A percentile compares a stretch with the other conserved stretches of the same genome.
Evolutionary conservation across 2,888 invertebrate species (phyloP).

Genomic region (Acanthoscelides obtectus): DNA sequence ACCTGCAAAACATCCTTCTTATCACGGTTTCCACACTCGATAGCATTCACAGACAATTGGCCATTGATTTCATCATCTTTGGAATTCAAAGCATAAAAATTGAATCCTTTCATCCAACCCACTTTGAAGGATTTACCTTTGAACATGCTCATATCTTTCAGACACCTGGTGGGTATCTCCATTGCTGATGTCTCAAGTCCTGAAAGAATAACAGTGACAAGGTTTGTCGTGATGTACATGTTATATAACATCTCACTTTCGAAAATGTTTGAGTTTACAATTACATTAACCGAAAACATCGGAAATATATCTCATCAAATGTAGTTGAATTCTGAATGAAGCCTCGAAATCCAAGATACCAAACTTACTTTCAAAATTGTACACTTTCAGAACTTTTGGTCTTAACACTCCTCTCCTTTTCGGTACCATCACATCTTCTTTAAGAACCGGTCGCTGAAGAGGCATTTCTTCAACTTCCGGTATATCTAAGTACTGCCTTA

Average conservation of each 20-base stretch:
- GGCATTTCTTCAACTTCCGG: conserved; percentile 28
- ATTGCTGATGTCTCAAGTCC: conserved; percentile 10
- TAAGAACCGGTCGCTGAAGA: conserved; percentile 18
- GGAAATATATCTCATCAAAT: no score
- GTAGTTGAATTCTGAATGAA: no score
- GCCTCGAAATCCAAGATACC: no score
- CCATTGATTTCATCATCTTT: conserved; percentile 18
- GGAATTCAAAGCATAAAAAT: conserved; percentile 36
- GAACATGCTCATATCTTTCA: conserved; percentile 56
- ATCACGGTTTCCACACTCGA: conserved; percentile 14
- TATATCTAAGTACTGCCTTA: conserved; percentile 29
- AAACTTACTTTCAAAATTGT: conserved; percentile 25
- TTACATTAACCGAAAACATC: no score
- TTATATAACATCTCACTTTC: no score
- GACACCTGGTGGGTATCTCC: conserved; percentile 27
- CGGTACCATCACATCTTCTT: conserved; percentile 13
- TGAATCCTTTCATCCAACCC: conserved; percentile 69
- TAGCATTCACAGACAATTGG: conserved; percentile 19
- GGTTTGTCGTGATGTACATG: no score
- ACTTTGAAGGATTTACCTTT: conserved; percentile 65
- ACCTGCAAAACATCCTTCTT: conserved; percentile 16
- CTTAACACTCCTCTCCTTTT: conserved; percentile 22
- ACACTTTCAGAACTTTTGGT: conserved; percentile 28
- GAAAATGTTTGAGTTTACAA: no score
- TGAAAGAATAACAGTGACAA: conserved; percentile 9